Evolutionary conservation across 2,113 vertebrate species (phyloP), one percentile per base, ranked within the genome.

Genomic region (Hiodon alosoides): DNA sequence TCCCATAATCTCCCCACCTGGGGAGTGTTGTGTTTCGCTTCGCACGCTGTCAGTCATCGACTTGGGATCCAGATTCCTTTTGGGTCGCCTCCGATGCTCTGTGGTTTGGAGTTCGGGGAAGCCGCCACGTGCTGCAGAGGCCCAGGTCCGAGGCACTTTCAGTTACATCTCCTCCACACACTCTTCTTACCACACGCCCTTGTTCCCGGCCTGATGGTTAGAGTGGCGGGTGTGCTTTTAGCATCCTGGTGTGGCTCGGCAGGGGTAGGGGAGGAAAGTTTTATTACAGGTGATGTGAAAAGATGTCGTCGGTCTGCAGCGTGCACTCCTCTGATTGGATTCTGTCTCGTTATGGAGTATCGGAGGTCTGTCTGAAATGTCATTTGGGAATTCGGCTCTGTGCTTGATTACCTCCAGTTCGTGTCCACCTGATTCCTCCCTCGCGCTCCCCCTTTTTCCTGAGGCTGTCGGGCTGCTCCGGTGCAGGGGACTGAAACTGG

Each of bases 321-420:
- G 4, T 4, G 0, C 64, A 51, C 59, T 65, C 4, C 9, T 62
- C 59, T 60, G 74, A 76, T 61, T 69, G 55, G 48, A 61, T 76
- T 76, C n/a, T 58, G 14, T 57, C 64, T 67, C 68, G 64, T 68
- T 69, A 61, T 74, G 48, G 54, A 50, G 46, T 65, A 17, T 55
- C 67, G 53, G 64, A 58, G 16, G 65, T 50, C 7, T 53, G 46
- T 13, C 14, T 57, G 13, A 65, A 66, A 60, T 66, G 53, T 11
- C 7, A 70, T 70, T 79, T 73, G 53, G 67, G 66, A 58, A 73
- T 79, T 65, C 55, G 52, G 1, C 67, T 13, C 50, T n/a, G 58
- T n/a, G 58, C 67, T 60, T 13, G 54, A 57, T 65, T 17, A 59
- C 51, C 72, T 61, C 17, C 17, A 64, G 72, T 67, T 61, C 51